Evolutionary conservation across 1,140 invertebrate genomes (phyloP), one percentile per base, ranked within the genome.

Genomic region (Hesperophylax magnus): DNA sequence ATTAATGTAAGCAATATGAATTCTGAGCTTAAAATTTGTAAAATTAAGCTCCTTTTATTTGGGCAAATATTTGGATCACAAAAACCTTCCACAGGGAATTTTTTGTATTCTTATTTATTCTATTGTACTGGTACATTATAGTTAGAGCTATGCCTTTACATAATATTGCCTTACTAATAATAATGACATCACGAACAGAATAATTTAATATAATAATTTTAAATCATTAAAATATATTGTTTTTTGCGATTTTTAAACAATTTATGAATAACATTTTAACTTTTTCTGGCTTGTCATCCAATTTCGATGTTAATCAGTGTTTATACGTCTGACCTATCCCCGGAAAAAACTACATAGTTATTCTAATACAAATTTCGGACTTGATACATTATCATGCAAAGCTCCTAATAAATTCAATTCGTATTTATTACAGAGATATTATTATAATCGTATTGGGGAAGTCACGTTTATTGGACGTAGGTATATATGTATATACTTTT

Each of bases 371-470:
- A 58, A 18, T 18, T 22, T 22, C 20, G 56, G 20, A 18, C 6
- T 58, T 58, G n/a, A 58, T 58, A 4, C 56, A 58, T 6, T 18
- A 18, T 58, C n/a, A 58, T 58, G 11, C 39, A 2, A 14, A 47
- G 39, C 39, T 47, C 11, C 1, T 14, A 47, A 47, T 47, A 27
- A 27, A 54, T n/a, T 56, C 17, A 58, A 18, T n/a, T 22, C n/a
- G 56, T 58, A 22, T 18, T 58, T n/a, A 18, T 58, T 18, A n/a
- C 3, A 18, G n/a, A 3, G 8, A 71, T 0, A 71, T 71, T 20
- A 71, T 71, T 71, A 71, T 69, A 65, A 31, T 71, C 22, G 39
- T 71, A 71, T 11, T 52, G 39, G 67, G 67, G 67, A 71, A 71
- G 67, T 71, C 67, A 71, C 67, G 67, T 52, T 71, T 71, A 71